Evolutionary conservation across 2,888 invertebrate genomes (phyloP).

Genomic region (Rotaria sp.): DNA sequence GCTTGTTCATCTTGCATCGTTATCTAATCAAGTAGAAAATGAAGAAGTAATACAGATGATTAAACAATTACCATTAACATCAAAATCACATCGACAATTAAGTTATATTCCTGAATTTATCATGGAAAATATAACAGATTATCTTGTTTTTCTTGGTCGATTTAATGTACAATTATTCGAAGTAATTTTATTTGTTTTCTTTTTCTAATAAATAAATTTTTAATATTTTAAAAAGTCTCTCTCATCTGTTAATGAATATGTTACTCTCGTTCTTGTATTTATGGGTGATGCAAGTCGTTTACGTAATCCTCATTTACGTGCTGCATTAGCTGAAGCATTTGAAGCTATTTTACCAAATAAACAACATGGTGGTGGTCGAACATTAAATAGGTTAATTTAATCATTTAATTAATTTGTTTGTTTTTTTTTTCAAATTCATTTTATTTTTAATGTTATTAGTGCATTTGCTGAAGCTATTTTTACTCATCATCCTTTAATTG

Average conservation of each 20-base stretch:
- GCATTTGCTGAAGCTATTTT: conserved; percentile 57
- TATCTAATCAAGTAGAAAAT: neutral
- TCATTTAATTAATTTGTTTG: conserved; percentile 18
- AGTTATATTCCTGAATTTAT: conserved; percentile 30
- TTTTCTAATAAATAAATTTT: neutral
- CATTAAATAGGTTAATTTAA: neutral
- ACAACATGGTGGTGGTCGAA: neutral
- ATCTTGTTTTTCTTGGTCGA: neutral
- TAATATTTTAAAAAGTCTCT: neutral
- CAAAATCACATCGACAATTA: neutral
- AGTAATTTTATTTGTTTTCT: neutral
- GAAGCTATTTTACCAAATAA: conserved; percentile 70
- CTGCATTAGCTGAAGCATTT: conserved; percentile 77
- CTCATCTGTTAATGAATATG: neutral
- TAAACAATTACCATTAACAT: neutral
- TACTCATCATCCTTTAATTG: conserved; percentile 64
- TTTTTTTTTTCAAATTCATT: neutral
- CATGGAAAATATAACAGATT: neutral
- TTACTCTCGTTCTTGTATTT: conserved; percentile 61
- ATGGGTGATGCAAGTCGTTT: conserved; percentile 77
- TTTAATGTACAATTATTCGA: conserved; percentile 17
- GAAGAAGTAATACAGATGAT: neutral
- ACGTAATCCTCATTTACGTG: conserved; percentile 83
- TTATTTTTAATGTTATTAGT: neutral
- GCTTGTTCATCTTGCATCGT: neutral